Evolutionary conservation across 2,797 vertebrate species (phyloP).

Genomic region (Sphenopsis melanotis): DNA sequence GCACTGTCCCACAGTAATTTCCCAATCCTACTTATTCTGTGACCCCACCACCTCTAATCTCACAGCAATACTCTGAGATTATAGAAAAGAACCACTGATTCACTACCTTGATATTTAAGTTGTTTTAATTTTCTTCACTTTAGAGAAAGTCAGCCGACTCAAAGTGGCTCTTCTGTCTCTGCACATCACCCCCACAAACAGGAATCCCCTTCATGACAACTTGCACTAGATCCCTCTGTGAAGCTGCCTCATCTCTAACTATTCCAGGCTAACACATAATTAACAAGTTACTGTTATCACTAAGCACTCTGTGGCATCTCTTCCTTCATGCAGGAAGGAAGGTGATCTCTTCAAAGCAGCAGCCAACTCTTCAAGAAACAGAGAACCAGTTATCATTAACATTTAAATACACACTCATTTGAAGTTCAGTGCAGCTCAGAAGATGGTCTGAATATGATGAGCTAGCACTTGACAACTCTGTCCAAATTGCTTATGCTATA

Average conservation of each 20-base stretch:
- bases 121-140: neutral
- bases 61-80: neutral
- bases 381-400: neutral
- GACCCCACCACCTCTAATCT: neutral
- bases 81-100: neutral
- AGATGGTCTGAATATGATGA: neutral
- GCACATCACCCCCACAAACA: neutral
- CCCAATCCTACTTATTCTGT: neutral
- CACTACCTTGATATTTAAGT: neutral
- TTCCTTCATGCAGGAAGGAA: neutral
- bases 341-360: constrained; percentile 7
- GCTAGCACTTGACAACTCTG: neutral
- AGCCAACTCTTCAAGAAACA: neutral
- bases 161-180: neutral
- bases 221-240: neutral
- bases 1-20: neutral
- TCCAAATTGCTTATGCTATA: neutral
- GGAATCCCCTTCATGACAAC: neutral
- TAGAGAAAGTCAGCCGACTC: neutral
- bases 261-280: neutral
- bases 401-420: neutral
- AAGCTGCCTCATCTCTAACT: neutral
- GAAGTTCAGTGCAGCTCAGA: neutral
- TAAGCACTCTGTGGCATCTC: neutral
- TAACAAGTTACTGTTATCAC: neutral